phyloP scores from a whole-genome alignment of 2,797 vertebrate species.

The Psittacula echo region DNA sequence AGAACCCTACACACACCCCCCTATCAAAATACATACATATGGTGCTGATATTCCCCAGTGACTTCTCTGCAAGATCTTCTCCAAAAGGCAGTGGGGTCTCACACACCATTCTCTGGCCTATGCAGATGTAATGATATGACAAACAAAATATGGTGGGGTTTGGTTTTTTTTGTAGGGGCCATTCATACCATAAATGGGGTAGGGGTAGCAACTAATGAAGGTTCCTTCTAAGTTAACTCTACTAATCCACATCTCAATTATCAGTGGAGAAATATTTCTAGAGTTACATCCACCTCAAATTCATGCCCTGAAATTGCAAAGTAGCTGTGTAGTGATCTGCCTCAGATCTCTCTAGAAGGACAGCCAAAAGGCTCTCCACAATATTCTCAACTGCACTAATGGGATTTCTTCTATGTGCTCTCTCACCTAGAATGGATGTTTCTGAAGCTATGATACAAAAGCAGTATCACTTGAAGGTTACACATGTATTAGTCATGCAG shows the following conservation, averaged over 20 bases:
- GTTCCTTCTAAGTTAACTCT: neutral
- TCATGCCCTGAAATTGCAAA: neutral
- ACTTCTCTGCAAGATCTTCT: neutral
- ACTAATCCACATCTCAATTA: neutral
- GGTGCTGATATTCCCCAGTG: neutral
- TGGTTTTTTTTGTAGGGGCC: neutral
- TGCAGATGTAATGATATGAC: neutral
- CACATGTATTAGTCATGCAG: neutral
- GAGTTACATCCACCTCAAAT: neutral
- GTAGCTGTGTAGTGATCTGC: neutral
- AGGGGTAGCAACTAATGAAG: neutral
- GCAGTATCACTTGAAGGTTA: constrained; percentile 1
- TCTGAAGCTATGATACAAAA: neutral
- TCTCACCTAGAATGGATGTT: neutral
- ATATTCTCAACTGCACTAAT: neutral
- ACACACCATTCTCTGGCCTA: neutral
- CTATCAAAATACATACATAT: fast-evolving
- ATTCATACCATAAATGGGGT: neutral
- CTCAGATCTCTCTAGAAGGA: neutral
- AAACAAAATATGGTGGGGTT: fast-evolving
- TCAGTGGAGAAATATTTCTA: neutral
- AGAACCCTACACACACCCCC: neutral
- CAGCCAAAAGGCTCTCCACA: neutral
- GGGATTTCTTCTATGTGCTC: neutral
- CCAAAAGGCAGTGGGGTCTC: neutral